Percentiles rank a stretch among this genome's conserved stretches.
Conservation (phyloP, 2,888 invertebrate genomes). For the Scaptomyza flava region DNA sequence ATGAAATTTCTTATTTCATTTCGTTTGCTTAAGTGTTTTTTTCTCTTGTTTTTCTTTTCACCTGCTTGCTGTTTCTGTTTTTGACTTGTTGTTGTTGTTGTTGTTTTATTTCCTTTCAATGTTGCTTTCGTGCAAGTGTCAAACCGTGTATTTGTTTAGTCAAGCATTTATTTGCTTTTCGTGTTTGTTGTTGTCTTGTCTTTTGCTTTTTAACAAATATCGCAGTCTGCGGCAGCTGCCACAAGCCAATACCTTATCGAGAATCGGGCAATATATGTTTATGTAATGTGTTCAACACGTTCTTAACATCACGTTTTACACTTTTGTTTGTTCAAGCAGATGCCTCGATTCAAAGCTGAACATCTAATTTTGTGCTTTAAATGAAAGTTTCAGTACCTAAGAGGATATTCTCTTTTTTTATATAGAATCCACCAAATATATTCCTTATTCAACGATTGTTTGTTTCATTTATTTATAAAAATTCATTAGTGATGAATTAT, state of each 20-base stretch:
- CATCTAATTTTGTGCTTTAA: not conserved
- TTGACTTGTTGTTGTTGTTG: slow-evolving; percentile 11
- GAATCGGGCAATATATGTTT: not conserved
- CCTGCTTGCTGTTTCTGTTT: slow-evolving; percentile 19
- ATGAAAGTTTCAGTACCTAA: not conserved
- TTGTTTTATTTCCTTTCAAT: slow-evolving; percentile 33
- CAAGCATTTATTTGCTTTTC: slow-evolving; percentile 42
- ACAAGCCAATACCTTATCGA: slow-evolving; percentile 10
- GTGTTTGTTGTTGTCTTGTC: not conserved
- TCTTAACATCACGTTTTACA: slow-evolving; percentile 41
- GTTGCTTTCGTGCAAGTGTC: slow-evolving; percentile 46
- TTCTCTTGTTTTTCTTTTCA: slow-evolving; percentile 15
- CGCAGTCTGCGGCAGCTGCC: slow-evolving; percentile 9
- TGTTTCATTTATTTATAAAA: too few species aligned
- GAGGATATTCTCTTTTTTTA: too few species aligned
- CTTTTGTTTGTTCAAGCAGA: slow-evolving; percentile 26
- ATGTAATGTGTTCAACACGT: slow-evolving; percentile 32
- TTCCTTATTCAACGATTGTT: too few species aligned
- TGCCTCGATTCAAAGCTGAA: slow-evolving; percentile 5
- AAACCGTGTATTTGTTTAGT: slow-evolving; percentile 53
- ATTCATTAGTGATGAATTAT: not conserved
- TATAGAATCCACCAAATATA: too few species aligned
- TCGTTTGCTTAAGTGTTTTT: slow-evolving; percentile 72
- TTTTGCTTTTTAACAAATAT: slow-evolving; percentile 29
- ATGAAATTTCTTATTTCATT: slow-evolving; percentile 25